Percentiles rank a stretch among this genome's conserved stretches.
These are phyloP conservation scores for Limnodromus scolopaceus DNA, from an alignment of 2,797 vertebrate genomes.

Conservation along the genomic window DNA sequence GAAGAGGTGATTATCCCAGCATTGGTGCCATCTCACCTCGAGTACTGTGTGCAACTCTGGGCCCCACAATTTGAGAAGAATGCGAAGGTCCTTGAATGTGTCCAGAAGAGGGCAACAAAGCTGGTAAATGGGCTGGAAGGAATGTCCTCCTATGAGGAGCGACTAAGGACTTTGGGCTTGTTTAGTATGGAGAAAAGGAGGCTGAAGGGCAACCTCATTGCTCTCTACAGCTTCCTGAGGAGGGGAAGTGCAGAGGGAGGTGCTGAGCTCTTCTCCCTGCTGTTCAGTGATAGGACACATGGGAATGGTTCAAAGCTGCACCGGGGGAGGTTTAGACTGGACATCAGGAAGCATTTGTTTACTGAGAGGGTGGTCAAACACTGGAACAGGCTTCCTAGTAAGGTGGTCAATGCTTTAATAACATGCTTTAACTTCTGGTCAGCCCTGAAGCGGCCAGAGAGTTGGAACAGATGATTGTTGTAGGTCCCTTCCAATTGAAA, in stretches of 20 bases:
- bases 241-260: not conserved
- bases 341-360: not conserved
- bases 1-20: not conserved
- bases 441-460: not conserved
- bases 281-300: accelerated
- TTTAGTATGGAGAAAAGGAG: not conserved
- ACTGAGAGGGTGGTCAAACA: not conserved
- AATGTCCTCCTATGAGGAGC: not conserved
- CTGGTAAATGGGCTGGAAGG: not conserved
- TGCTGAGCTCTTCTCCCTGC: not conserved
- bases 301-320: not conserved
- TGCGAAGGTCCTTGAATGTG: not conserved
- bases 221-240: not conserved
- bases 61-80: not conserved
- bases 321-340: not conserved
- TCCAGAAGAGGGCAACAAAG: not conserved
- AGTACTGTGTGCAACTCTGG: no score
- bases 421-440: not conserved
- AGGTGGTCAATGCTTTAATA: not conserved
- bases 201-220: not conserved
- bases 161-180: not conserved
- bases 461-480: not conserved
- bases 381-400: not conserved
- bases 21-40: accelerated
- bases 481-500: not conserved